These are phyloP conservation scores for Aphis craccivora DNA, from an alignment of 1,140 invertebrate genomes.

Conservation along the genomic window DNA sequence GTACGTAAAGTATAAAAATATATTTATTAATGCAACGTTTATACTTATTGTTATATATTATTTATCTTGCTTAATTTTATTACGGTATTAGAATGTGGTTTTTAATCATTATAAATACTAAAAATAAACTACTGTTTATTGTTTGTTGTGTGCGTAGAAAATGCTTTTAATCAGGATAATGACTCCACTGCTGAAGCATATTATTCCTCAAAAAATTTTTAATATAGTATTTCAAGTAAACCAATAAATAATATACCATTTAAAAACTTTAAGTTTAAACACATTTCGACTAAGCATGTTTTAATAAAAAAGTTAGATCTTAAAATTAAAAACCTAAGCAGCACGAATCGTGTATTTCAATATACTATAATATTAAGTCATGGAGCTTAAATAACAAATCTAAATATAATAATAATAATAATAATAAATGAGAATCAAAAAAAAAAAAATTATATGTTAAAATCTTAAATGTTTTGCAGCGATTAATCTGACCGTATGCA, in stretches of 20 bases:
- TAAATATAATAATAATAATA: too few relatives aligned
- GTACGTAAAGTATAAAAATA: not conserved
- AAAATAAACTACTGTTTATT: not conserved
- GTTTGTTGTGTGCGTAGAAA: not conserved
- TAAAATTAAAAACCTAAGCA: not conserved
- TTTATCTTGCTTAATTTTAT: not conserved
- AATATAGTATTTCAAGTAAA: not conserved
- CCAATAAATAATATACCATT: not conserved
- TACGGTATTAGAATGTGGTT: not conserved
- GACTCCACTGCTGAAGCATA: not conserved
- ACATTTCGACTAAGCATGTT: not conserved
- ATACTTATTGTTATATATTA: not conserved
- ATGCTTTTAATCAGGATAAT: not conserved
- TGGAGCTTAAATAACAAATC: too few relatives aligned
- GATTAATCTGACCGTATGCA: too few relatives aligned
- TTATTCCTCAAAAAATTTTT: not conserved
- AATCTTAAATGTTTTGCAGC: too few relatives aligned
- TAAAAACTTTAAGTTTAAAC: not conserved
- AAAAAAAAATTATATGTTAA: too few relatives aligned
- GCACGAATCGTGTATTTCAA: not conserved
- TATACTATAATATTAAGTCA: not conserved
- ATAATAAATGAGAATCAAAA: too few relatives aligned
- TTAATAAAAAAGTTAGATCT: not conserved
- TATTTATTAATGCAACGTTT: not conserved
- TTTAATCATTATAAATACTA: not conserved